Evolutionary conservation across 1,140 invertebrate species (phyloP), one percentile per base, ranked within the genome.

Genomic region (Mizuhopecten yessoensis): DNA sequence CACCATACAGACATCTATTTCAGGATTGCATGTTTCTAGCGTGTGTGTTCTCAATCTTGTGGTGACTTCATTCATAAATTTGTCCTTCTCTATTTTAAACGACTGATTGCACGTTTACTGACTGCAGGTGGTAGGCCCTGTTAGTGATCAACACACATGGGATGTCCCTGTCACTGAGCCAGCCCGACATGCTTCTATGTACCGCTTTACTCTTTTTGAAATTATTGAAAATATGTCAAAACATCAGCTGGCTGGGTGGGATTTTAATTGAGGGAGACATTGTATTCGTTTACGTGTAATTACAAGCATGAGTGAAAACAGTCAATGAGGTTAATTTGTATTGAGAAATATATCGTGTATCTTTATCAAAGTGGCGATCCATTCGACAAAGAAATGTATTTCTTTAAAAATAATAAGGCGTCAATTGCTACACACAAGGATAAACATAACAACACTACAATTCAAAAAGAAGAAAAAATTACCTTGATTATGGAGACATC

Each of bases 151-250:
- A 45, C 9, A 17, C 9, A 45, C 17, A 5, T 75, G 45, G 45
- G 20, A 49, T 49, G 2, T 75, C 17, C 29, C 57, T 75, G 23
- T 29, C 23, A 75, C 5, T n/a, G n/a, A 75, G 9, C 57, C 29
- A 75, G 17, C 57, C 57, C 9, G 5, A 7, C 23, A 29, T 5
- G 17, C 23, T 75, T 7, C 36, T 39, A 39, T n/a, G n/a, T 13
- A 39, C 36, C n/a, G 57, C n/a, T 75, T n/a, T 75, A 75, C 57
- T 75, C 57, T 75, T 29, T 5, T 29, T 75, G 57, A 29, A 11
- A 75, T 75, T 75, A 75, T 75, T 75, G 57, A 75, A 75, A 75
- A 75, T 57, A 57, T n/a, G 57, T 75, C 57, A 75, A n/a, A 57
- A 7, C 45, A 23, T 57, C 45, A 23, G 29, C 57, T 75, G 3